Evolutionary conservation across 2,113 vertebrate species (phyloP).

Genomic region (Seriola quinqueradiata): DNA sequence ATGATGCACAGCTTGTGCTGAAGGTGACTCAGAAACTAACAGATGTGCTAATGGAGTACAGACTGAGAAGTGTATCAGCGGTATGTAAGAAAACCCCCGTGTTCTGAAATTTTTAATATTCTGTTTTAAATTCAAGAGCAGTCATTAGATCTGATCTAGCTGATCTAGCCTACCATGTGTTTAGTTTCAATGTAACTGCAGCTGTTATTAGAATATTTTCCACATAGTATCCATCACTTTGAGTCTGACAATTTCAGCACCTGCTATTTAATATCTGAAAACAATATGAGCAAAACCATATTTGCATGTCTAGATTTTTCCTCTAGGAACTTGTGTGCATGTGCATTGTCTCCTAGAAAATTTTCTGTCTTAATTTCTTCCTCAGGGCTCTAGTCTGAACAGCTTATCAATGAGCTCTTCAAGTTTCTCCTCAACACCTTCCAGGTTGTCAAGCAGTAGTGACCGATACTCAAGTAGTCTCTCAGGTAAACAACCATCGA

Average conservation of each 20-base stretch:
- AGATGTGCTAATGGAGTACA: slow-evolving; percentile 87
- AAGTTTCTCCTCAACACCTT: slow-evolving; percentile 60
- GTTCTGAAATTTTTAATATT: not conserved
- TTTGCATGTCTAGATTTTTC: no score
- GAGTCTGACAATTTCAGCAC: not conserved
- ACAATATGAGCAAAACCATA: not conserved
- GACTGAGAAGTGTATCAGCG: slow-evolving; percentile 80
- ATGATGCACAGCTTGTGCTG: slow-evolving; percentile 85
- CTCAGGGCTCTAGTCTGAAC: slow-evolving; percentile 68
- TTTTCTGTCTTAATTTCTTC: slow-evolving; percentile 5
- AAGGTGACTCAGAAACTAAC: slow-evolving; percentile 88
- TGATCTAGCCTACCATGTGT: no score
- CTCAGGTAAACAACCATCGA: slow-evolving; percentile 34
- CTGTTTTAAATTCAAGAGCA: no score
- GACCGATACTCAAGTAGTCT: slow-evolving; percentile 66
- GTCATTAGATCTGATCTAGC: not conserved
- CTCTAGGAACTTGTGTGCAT: not conserved
- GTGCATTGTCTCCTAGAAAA: not conserved
- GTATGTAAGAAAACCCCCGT: slow-evolving; percentile 60
- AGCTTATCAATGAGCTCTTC: slow-evolving; percentile 62
- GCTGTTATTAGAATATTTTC: not conserved
- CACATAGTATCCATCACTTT: not conserved
- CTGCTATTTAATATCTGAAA: not conserved
- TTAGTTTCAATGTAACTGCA: not conserved
- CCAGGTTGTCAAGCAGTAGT: slow-evolving; percentile 53